Conservation (phyloP, 2,113 vertebrate genomes). For the Plotosus lineatus region DNA sequence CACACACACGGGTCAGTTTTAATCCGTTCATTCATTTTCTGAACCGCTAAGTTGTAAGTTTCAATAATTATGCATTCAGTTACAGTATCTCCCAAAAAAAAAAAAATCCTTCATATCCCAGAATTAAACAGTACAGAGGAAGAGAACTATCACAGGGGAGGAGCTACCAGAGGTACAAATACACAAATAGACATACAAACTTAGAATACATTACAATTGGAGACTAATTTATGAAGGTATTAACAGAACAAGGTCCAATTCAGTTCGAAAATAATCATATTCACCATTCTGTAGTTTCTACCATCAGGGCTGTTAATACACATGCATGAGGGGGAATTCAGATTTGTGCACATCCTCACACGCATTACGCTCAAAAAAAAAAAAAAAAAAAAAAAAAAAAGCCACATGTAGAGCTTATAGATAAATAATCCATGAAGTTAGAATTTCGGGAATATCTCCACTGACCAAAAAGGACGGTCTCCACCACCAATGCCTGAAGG, state of each 20-base stretch:
- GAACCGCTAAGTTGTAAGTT: too few species aligned
- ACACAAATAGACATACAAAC: not conserved
- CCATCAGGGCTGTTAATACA: not conserved
- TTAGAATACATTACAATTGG: not conserved
- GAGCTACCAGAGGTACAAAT: not conserved
- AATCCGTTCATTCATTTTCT: too few species aligned
- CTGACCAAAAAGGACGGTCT: not conserved
- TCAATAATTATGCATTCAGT: too few species aligned
- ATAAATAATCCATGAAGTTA: not conserved
- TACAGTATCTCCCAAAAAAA: too few species aligned
- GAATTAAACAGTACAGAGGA: not conserved
- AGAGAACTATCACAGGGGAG: not conserved
- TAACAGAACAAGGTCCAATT: not conserved
- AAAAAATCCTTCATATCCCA: not conserved
- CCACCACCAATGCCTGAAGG: not conserved
- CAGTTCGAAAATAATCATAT: not conserved
- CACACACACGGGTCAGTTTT: too few species aligned
- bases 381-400: too few species aligned
- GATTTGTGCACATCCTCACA: not conserved
- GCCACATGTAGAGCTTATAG: not conserved
- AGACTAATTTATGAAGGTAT: not conserved
- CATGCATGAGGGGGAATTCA: not conserved
- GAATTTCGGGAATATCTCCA: not conserved
- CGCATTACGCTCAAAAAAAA: too few species aligned
- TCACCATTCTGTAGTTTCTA: not conserved